These are phyloP conservation scores for Hoplias malabaricus DNA, from an alignment of 2,113 vertebrate species.

Conservation along the genomic window DNA sequence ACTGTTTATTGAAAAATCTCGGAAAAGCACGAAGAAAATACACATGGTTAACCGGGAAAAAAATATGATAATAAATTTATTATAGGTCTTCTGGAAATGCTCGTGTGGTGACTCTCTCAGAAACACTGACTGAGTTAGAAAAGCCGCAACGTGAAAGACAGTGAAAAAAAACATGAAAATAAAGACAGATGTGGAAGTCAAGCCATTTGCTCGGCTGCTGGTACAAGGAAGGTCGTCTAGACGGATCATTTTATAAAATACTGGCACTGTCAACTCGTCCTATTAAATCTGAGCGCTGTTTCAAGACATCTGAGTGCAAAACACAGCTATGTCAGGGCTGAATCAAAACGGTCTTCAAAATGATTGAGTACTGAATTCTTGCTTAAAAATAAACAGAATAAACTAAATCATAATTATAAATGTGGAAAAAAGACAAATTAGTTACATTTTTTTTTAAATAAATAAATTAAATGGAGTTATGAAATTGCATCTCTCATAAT, in stretches of 20 bases:
- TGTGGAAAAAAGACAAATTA: neutral
- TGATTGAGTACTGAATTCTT: neutral
- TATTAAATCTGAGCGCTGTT: slow-evolving; percentile 54
- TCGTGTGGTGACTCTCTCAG: slow-evolving; percentile 57
- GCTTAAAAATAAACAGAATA: neutral
- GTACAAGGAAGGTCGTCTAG: slow-evolving; percentile 60
- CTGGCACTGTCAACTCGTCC: slow-evolving; percentile 45
- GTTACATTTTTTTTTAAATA: no score
- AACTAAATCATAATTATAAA: no score
- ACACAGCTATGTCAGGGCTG: slow-evolving; percentile 35
- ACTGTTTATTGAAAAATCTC: slow-evolving; percentile 57
- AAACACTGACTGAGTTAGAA: slow-evolving; percentile 62
- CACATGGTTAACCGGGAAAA: slow-evolving; percentile 60
- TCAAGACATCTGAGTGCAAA: slow-evolving; percentile 34
- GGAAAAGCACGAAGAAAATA: slow-evolving; percentile 43
- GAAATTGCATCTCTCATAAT: no score
- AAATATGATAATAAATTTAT: slow-evolving; percentile 63
- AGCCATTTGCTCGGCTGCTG: slow-evolving; percentile 60
- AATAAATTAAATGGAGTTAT: no score
- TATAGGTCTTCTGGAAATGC: slow-evolving; percentile 58
- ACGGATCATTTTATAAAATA: slow-evolving; percentile 59
- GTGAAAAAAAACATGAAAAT: slow-evolving; percentile 66
- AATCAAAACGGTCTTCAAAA: slow-evolving; percentile 23
- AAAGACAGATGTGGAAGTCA: slow-evolving; percentile 69
- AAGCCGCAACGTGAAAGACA: slow-evolving; percentile 65